Percentiles rank a stretch among this genome's conserved stretches.
phyloP scores from a whole-genome alignment of 2,113 vertebrate species.

The Pipra filicauda region DNA sequence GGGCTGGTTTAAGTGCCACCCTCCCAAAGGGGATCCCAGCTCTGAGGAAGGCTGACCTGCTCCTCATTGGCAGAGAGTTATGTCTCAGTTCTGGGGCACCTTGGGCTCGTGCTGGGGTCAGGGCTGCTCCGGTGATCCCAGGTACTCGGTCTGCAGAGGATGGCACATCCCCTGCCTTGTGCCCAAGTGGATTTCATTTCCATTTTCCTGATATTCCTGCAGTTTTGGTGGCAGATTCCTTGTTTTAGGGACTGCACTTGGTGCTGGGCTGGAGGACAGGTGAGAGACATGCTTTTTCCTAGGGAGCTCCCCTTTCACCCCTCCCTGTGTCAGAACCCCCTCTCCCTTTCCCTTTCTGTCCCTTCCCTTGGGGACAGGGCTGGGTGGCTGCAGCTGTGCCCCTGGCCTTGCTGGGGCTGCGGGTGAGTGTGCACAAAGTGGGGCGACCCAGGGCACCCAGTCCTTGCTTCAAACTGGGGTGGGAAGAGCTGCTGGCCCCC shows the following conservation, averaged over 20 bases:
- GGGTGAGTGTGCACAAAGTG: accelerated
- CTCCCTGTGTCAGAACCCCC: not conserved
- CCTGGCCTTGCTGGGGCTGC: not conserved
- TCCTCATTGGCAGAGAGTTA: not conserved
- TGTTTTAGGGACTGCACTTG: not conserved
- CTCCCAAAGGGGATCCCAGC: not conserved
- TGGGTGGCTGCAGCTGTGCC: not conserved
- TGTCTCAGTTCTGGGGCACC: not conserved
- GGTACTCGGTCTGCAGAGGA: not conserved
- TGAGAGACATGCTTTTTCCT: not conserved
- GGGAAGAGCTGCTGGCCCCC: not conserved
- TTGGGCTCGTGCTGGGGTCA: not conserved
- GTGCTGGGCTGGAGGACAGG: not conserved
- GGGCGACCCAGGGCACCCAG: not conserved
- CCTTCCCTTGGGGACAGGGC: not conserved
- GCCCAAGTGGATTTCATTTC: not conserved
- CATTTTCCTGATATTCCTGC: not conserved
- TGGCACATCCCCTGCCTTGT: not conserved
- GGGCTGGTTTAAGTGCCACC: not conserved
- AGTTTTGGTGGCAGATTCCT: not conserved
- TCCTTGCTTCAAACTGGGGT: not conserved
- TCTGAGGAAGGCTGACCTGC: not conserved
- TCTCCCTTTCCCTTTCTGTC: not conserved
- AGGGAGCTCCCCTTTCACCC: not conserved
- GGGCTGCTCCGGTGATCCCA: not conserved